Evolutionary conservation across 1,140 invertebrate genomes (phyloP).

Genomic region (Sycophila sp.): DNA sequence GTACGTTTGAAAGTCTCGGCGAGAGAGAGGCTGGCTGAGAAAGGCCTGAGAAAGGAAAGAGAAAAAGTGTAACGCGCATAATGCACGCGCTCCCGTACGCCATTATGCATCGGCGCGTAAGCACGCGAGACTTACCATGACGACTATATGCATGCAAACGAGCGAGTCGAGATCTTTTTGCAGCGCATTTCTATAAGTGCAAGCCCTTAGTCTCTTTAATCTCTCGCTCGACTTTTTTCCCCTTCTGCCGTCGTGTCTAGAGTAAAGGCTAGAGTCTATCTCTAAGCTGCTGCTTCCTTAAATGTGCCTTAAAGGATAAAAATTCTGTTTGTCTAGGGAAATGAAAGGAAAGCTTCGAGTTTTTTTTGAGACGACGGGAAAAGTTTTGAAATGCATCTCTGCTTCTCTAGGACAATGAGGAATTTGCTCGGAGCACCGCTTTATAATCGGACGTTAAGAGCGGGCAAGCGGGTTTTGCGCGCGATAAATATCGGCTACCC

Average conservation of each 20-base stretch:
- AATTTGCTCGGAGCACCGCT: slow-evolving; percentile 10
- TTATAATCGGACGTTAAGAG: slow-evolving; percentile 41
- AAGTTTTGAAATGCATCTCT: slow-evolving; percentile 1
- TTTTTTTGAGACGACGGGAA: too few species aligned
- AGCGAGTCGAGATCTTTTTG: neutral
- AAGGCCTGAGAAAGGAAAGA: neutral
- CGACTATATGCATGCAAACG: slow-evolving; percentile 46
- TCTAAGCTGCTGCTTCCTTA: neutral
- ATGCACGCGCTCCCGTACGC: slow-evolving; percentile 22
- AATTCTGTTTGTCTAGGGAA: too few species aligned
- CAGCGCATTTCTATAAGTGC: slow-evolving; percentile 42
- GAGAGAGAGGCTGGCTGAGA: neutral
- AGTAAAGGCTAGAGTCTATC: too few species aligned
- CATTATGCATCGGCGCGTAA: slow-evolving; percentile 44
- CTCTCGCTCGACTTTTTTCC: neutral
- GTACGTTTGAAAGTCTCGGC: slow-evolving; percentile 4
- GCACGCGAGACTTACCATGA: slow-evolving; percentile 33
- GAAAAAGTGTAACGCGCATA: slow-evolving; percentile 1
- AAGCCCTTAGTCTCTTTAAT: slow-evolving; percentile 26
- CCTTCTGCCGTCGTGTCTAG: slow-evolving; percentile 26
- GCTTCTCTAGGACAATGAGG: neutral
- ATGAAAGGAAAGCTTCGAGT: too few species aligned
- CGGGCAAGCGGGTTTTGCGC: too few species aligned
- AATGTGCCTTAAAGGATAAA: too few species aligned
- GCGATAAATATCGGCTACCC: slow-evolving; percentile 36